Conservation (phyloP, 2,888 invertebrate species). For the Cryptocheilus praepositus region DNA sequence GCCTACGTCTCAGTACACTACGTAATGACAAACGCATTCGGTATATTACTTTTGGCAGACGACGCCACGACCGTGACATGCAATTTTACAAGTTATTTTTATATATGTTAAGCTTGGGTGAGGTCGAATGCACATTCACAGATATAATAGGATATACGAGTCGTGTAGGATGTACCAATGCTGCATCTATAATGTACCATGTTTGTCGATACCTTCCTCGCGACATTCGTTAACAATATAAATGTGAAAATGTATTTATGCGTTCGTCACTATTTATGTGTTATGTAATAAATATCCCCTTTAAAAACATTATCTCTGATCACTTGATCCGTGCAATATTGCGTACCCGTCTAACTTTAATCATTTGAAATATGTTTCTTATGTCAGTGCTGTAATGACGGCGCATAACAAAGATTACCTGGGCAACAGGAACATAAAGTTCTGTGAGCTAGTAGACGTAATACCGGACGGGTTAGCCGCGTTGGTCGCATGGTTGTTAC, state of each 20-base stretch:
- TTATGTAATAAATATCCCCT: too few relatives aligned
- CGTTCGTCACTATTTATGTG: too few relatives aligned
- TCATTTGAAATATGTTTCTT: background rate
- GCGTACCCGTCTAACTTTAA: background rate
- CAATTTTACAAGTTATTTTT: constrained; percentile 40
- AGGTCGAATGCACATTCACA: background rate
- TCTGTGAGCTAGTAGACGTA: constrained; percentile 69
- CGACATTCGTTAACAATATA: too few relatives aligned
- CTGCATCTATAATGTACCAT: too few relatives aligned
- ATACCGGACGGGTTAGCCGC: constrained; percentile 68
- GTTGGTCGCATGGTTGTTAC: constrained; percentile 70
- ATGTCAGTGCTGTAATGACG: background rate
- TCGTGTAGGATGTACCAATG: too few relatives aligned
- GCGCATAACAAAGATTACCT: constrained; percentile 55
- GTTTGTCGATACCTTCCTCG: too few relatives aligned
- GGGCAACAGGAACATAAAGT: constrained; percentile 72
- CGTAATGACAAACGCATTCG: too few relatives aligned
- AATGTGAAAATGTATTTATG: too few relatives aligned
- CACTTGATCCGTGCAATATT: background rate
- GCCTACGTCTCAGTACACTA: too few relatives aligned
- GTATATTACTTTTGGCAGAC: constrained; percentile 52
- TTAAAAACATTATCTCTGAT: background rate
- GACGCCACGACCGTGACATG: constrained; percentile 51
- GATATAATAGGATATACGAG: too few relatives aligned
- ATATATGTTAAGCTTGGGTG: constrained; percentile 8